Percentiles rank a stretch among this genome's conserved stretches.
These are phyloP conservation scores for Rugalucina vietnamica DNA, from an alignment of 2,888 invertebrate species.

Conservation along the genomic window DNA sequence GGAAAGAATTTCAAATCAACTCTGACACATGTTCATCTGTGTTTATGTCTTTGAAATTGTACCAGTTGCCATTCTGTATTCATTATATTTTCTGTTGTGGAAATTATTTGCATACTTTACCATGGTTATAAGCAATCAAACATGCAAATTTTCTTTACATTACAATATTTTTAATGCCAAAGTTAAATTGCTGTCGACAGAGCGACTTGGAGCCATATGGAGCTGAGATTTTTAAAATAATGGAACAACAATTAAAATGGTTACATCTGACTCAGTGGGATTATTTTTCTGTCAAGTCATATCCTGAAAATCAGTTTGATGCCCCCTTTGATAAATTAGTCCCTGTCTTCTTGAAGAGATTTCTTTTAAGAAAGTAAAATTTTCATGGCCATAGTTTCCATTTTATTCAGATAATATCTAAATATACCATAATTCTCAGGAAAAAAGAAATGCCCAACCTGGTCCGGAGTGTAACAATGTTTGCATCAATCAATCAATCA, in stretches of 20 bases:
- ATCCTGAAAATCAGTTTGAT: neutral
- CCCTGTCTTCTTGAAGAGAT: neutral
- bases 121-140: constrained; percentile 31
- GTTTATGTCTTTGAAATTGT: constrained; percentile 3
- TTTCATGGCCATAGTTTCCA: neutral
- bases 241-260: neutral
- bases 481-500: neutral
- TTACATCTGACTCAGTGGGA: neutral
- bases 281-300: neutral
- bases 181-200: constrained; percentile 10
- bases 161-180: constrained; percentile 17
- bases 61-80: constrained; percentile 17
- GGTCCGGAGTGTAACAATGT: too few relatives aligned
- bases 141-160: constrained; percentile 43
- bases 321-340: neutral
- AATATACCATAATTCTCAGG: too few relatives aligned
- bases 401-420: neutral
- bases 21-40: constrained; percentile 9
- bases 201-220: neutral
- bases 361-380: neutral
- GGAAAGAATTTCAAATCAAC: constrained; percentile 24
- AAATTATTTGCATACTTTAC: constrained; percentile 27
- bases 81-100: constrained; percentile 36
- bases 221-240: neutral
- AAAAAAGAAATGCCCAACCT: too few relatives aligned